phyloP scores from a whole-genome alignment of 1,140 invertebrate genomes.

The Brachionus manjavacas region DNA sequence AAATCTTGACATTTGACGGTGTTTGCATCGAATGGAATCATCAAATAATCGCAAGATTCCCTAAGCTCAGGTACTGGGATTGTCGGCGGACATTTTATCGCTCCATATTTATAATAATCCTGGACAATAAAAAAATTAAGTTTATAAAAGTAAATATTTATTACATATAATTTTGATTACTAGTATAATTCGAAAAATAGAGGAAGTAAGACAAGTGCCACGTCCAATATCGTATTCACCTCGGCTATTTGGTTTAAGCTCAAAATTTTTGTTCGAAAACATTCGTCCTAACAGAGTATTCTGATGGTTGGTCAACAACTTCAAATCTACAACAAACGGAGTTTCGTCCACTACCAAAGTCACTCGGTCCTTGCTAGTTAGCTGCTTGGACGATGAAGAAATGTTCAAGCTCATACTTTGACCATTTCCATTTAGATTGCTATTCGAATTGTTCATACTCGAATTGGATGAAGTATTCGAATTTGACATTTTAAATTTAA shows the following conservation, averaged over 20 bases:
- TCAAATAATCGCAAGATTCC: constrained; percentile 95
- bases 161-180: background rate
- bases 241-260: constrained; percentile 82
- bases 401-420: background rate
- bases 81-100: constrained; percentile 76
- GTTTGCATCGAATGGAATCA: constrained; percentile 91
- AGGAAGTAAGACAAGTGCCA: constrained; percentile 75
- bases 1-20: constrained; percentile 93
- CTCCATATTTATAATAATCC: constrained; percentile 86
- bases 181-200: constrained; percentile 87
- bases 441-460: background rate
- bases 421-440: background rate
- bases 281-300: constrained; percentile 92
- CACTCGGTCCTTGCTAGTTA: constrained; percentile 52
- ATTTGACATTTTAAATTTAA: background rate
- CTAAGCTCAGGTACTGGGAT: constrained; percentile 85
- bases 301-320: constrained; percentile 80
- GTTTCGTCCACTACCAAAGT: constrained; percentile 89
- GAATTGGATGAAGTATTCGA: background rate
- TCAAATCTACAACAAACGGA: constrained; percentile 81
- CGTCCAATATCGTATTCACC: constrained; percentile 98
- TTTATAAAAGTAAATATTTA: background rate
- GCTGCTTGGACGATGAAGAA: background rate
- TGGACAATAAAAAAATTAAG: background rate
- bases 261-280: constrained; percentile 82